Percentiles rank a stretch among this genome's conserved stretches.
phyloP scores from a whole-genome alignment of 2,797 vertebrate species.

The Danio choprae region DNA sequence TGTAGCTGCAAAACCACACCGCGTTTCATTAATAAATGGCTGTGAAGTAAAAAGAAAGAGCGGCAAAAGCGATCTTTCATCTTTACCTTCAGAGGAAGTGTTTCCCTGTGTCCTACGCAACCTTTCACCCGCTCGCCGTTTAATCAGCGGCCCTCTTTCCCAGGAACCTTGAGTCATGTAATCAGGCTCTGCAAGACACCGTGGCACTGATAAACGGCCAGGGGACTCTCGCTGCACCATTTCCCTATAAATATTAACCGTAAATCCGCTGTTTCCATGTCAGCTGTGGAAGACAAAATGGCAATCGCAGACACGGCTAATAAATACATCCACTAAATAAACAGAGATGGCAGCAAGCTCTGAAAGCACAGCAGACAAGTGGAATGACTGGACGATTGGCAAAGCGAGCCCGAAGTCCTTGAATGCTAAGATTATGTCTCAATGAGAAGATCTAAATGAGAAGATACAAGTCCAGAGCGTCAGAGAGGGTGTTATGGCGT shows the following conservation, averaged over 20 bases:
- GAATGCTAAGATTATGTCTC: slow-evolving; percentile 15
- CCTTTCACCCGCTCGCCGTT: slow-evolving; percentile 11
- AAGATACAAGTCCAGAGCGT: slow-evolving; percentile 26
- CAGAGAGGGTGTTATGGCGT: slow-evolving; percentile 55
- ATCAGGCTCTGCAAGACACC: slow-evolving; percentile 41
- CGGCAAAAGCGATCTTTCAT: slow-evolving; percentile 20
- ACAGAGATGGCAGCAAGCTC: slow-evolving; percentile 13
- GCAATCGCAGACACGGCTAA: slow-evolving; percentile 10
- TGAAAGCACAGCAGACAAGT: neutral
- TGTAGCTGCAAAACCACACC: slow-evolving; percentile 8
- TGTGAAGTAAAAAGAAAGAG: slow-evolving; percentile 21
- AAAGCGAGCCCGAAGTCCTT: slow-evolving; percentile 10
- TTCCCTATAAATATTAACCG: slow-evolving; percentile 71
- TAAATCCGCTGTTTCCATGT: slow-evolving; percentile 66
- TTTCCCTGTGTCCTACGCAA: slow-evolving; percentile 7
- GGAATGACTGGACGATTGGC: neutral
- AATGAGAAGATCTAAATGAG: slow-evolving; percentile 22
- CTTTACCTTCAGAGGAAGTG: slow-evolving; percentile 26
- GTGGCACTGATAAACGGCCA: slow-evolving; percentile 28
- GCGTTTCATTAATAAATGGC: slow-evolving; percentile 33
- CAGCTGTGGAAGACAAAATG: slow-evolving; percentile 62
- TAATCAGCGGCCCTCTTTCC: slow-evolving; percentile 44
- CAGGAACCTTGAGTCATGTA: slow-evolving; percentile 43
- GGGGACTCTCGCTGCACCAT: slow-evolving; percentile 67
- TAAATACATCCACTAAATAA: slow-evolving; percentile 30